A percentile compares a stretch with the other conserved stretches of the same genome.
These are phyloP conservation scores for Austrolebias charrua DNA, from an alignment of 2,797 vertebrate genomes.

Conservation along the genomic window DNA sequence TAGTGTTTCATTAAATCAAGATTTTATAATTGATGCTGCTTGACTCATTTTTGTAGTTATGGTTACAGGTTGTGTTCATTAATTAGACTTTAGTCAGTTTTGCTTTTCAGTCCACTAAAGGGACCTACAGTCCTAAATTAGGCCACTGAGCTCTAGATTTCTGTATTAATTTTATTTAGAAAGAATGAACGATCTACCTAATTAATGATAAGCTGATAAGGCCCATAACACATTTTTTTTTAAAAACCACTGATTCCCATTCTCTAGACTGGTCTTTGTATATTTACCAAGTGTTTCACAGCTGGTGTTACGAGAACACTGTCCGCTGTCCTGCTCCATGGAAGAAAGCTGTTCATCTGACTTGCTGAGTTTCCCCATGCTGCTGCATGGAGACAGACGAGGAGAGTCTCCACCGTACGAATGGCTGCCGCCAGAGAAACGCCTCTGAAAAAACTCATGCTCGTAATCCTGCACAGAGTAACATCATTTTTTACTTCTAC, in stretches of 20 bases:
- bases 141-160: not conserved
- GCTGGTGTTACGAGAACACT: conserved; percentile 98
- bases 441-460: conserved; percentile 89
- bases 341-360: conserved; percentile 97
- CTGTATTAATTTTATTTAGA: not conserved
- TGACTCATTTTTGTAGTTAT: not conserved
- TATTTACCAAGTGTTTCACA: conserved; percentile 95
- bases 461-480: conserved; percentile 85
- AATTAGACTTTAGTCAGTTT: not conserved
- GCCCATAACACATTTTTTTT: not conserved
- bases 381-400: conserved; percentile 92
- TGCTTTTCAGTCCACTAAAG: not conserved
- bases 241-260: not conserved
- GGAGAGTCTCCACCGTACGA: conserved; percentile 94
- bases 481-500: not conserved
- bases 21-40: conserved; percentile 1
- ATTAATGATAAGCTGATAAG: not conserved
- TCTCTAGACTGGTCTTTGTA: not conserved
- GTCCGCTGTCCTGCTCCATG: conserved; percentile 94
- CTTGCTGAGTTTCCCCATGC: conserved; percentile 97
- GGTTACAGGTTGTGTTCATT: not conserved
- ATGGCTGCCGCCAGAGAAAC: conserved; percentile 94
- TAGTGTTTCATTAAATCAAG: conserved; percentile 5
- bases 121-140: not conserved
- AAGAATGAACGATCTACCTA: not conserved